Base-by-base conservation (phyloP, 2,888 invertebrate genomes). In the Phyto melanocephala region DNA sequence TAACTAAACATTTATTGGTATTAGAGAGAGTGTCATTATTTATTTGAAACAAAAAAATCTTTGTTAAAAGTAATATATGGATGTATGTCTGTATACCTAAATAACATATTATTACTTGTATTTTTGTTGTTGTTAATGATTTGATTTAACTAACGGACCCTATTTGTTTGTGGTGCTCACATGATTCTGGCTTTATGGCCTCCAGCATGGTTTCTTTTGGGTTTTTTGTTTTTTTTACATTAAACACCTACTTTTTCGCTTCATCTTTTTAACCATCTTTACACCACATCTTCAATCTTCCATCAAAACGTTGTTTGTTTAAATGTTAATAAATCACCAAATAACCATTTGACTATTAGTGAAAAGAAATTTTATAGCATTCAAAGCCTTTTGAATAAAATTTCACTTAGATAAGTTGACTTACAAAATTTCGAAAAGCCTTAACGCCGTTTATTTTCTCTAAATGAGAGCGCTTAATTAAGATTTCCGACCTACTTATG, bases 81-180 rank as follows among this genome's bases (percentile, higher is more conserved):
- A n/a, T n/a, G n/a, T n/a, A n/a, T n/a, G n/a, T n/a, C n/a, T n/a
- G n/a, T n/a, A n/a, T n/a, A n/a, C n/a, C n/a, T n/a, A n/a, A n/a
- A n/a, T n/a, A n/a, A n/a, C n/a, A n/a, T n/a, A 28, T 28, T 28
- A 28, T 28, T 28, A 6, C 6, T 28, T 10, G 28, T 33, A 28
- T 40, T n/a, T 37, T 52, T 45, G 40, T 24, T 70, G 28, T 78
- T 70, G 68, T 70, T 74, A 58, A 50, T 70, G 70, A 58, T 71
- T 83, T 78, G 40, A 71, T 80, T 80, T 75, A 65, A 71, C 77
- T 75, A 83, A 67, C 78, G 78, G 80, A 60, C 47, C 42, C 13
- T 54, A 13, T 24, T 72, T 56, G 40, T 24, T 72, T 72, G 20
- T 42, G 56, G 37, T 75, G 58, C 75, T 78, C 65, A 74, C 78